These are phyloP conservation scores for Maccullochella peelii DNA, from an alignment of 2,113 vertebrate genomes.

Conservation along the genomic window DNA sequence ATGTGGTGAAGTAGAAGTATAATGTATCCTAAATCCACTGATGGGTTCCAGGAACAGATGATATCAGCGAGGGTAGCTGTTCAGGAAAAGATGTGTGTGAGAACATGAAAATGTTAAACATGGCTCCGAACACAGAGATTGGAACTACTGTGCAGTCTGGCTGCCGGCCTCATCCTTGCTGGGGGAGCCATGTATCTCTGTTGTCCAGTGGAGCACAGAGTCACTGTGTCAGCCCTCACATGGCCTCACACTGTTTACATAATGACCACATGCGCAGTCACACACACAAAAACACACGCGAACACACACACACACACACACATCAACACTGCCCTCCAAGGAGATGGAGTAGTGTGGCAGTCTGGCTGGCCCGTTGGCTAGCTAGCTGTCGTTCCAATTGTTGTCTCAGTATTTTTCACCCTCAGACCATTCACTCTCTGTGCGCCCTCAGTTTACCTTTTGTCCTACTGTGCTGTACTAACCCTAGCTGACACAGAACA, in stretches of 20 bases:
- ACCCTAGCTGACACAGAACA: background rate
- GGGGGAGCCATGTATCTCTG: constrained; percentile 17
- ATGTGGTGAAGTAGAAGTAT: background rate
- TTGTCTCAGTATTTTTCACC: constrained; percentile 2
- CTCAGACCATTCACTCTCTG: constrained; percentile 1
- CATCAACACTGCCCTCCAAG: constrained; percentile 26
- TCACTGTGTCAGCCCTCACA: constrained; percentile 53
- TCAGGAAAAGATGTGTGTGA: constrained; percentile 11
- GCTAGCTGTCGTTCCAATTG: constrained; percentile 51
- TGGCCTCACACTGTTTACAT: constrained; percentile 52
- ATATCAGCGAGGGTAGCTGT: background rate
- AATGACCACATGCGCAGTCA: constrained; percentile 31
- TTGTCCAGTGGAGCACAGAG: constrained; percentile 40
- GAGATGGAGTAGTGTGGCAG: constrained; percentile 43
- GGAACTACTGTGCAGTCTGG: constrained; percentile 2
- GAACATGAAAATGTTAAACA: constrained; percentile 29
- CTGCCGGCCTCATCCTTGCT: constrained; percentile 17
- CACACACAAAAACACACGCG: constrained; percentile 19
- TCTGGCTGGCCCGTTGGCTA: constrained; percentile 11
- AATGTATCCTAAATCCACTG: background rate
- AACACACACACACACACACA: constrained; percentile 10
- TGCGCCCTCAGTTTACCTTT: constrained; percentile 39
- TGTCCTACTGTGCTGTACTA: constrained; percentile 45
- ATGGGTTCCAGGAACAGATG: background rate
- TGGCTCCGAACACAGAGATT: constrained; percentile 13